A percentile compares a stretch with the other conserved stretches of the same genome.
Conservation (phyloP, 92 coral and sea anemone genomes). For the Desmophyllum pertusum region DNA sequence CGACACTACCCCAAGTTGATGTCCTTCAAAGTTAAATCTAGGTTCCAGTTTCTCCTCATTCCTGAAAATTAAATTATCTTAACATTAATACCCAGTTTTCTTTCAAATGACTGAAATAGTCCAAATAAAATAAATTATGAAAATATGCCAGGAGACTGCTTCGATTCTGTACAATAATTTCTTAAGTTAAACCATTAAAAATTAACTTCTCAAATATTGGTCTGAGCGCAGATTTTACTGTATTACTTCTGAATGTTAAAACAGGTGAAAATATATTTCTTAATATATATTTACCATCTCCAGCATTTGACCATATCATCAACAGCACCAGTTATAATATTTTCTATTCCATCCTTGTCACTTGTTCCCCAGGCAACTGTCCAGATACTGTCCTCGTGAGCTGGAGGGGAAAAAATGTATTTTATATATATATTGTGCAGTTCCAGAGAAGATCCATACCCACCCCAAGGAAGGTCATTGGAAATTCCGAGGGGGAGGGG, state of each 20-base stretch:
- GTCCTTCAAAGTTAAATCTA: constrained; percentile 94
- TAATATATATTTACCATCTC: constrained; percentile 81
- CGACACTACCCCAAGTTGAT: constrained; percentile 97
- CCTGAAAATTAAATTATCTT: constrained; percentile 51
- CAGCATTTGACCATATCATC: constrained; percentile 98
- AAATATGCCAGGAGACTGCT: background rate
- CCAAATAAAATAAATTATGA: background rate
- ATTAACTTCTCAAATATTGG: no score
- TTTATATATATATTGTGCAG: no score
- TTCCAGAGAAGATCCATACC: no score
- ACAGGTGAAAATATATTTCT: background rate
- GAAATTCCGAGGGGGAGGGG: no score
- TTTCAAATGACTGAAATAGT: background rate
- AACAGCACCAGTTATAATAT: constrained; percentile 91
- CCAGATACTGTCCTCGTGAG: constrained; percentile 99
- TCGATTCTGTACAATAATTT: no score
- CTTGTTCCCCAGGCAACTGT: constrained; percentile 98
- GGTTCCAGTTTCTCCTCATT: constrained; percentile 87
- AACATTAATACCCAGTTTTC: background rate
- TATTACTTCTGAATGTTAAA: background rate
- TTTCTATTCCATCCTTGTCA: constrained; percentile 91
- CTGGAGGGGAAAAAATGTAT: constrained; percentile 45
- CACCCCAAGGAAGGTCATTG: no score
- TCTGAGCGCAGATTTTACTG: no score
- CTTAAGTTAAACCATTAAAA: no score